Conservation (phyloP, 2,888 invertebrate species). For the Xanthorhoe designata region DNA sequence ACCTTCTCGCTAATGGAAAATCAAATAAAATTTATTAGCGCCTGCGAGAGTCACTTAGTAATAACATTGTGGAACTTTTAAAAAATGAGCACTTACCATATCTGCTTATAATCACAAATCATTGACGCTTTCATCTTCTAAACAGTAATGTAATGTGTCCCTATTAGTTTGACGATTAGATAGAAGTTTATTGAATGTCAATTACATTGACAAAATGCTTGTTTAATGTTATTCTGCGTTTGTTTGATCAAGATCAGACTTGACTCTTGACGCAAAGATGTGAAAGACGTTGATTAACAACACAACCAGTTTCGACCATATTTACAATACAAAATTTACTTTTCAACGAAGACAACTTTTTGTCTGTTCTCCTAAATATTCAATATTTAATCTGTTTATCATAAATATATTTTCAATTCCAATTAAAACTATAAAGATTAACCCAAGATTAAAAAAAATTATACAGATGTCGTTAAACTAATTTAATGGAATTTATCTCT, state of each 20-base stretch:
- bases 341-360: too few relatives aligned
- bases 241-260: not conserved
- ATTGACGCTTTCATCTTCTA: constrained; percentile 38
- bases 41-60: constrained; percentile 39
- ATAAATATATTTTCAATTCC: too few relatives aligned
- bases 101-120: constrained; percentile 25
- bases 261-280: not conserved
- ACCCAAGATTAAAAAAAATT: too few relatives aligned
- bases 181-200: not conserved
- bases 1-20: constrained; percentile 51
- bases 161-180: not conserved
- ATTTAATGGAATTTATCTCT: too few relatives aligned
- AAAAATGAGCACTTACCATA: constrained; percentile 36
- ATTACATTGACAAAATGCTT: not conserved
- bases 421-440: too few relatives aligned
- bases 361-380: too few relatives aligned
- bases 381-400: too few relatives aligned
- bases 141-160: constrained; percentile 40
- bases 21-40: constrained; percentile 51
- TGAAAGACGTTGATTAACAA: constrained; percentile 7
- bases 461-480: too few relatives aligned
- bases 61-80: constrained; percentile 43
- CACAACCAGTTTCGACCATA: not conserved
- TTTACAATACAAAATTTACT: not conserved
- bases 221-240: not conserved